Conservation (phyloP, 2,888 invertebrate genomes). For the Nemotelus pantherinus region DNA sequence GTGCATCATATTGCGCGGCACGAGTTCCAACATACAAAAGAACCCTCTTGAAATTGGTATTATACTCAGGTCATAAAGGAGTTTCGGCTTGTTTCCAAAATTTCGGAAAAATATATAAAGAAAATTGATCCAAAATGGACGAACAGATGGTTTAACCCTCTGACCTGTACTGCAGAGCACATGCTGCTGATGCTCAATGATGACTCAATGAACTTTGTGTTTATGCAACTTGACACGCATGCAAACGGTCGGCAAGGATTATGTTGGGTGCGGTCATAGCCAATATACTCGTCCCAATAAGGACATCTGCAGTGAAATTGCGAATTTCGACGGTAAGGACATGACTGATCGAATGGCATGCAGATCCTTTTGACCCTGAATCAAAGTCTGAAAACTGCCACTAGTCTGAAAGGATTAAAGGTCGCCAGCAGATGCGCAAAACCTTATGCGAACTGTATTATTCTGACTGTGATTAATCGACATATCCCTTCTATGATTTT, state of each 20-base stretch:
- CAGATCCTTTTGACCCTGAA: background rate
- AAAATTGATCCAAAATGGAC: background rate
- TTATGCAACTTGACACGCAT: conserved; percentile 35
- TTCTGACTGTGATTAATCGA: conserved; percentile 25
- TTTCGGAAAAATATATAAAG: conserved; percentile 26
- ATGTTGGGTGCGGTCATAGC: background rate
- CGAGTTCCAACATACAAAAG: conserved; percentile 25
- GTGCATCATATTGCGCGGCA: conserved; percentile 32
- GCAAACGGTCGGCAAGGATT: conserved; percentile 29
- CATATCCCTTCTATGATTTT: conserved; percentile 27
- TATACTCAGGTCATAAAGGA: background rate
- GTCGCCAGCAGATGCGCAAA: conserved; percentile 25
- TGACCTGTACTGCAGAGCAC: background rate
- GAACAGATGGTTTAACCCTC: conserved; percentile 23
- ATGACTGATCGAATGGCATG: background rate
- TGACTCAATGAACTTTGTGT: conserved; percentile 38
- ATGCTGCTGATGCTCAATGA: conserved; percentile 16
- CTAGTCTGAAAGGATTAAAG: conserved; percentile 33
- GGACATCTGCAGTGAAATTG: conserved; percentile 30
- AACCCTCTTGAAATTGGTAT: conserved; percentile 22
- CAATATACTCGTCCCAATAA: background rate
- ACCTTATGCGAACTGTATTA: background rate
- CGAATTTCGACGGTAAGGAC: background rate
- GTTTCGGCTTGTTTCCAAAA: conserved; percentile 22
- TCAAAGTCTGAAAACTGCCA: background rate